Percentiles rank a stretch among this genome's conserved stretches.
Evolutionary conservation across 2,797 vertebrate genomes (phyloP).

Genomic region (Antennarius maculatus): DNA sequence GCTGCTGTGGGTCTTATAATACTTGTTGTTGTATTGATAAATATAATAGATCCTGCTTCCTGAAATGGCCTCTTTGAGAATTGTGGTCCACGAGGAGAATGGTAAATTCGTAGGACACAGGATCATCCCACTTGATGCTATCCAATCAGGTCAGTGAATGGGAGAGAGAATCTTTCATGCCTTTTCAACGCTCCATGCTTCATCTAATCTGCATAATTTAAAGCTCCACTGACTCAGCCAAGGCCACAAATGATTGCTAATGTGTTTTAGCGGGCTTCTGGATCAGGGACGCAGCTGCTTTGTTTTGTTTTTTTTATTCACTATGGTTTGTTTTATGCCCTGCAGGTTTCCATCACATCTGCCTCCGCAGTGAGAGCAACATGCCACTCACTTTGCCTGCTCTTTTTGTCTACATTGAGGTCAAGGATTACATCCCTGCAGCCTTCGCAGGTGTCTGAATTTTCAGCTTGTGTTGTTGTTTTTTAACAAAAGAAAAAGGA

Average conservation of each 20-base stretch:
- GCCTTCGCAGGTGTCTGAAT: constrained; percentile 89
- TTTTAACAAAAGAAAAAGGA: constrained; percentile 2
- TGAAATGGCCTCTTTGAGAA: constrained; percentile 91
- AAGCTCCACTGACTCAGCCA: constrained; percentile 24
- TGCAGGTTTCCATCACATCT: constrained; percentile 95
- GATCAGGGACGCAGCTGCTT: constrained; percentile 24
- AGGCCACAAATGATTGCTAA: constrained; percentile 17
- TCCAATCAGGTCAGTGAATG: constrained; percentile 87
- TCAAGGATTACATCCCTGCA: constrained; percentile 97
- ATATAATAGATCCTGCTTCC: constrained; percentile 89
- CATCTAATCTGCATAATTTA: constrained; percentile 35
- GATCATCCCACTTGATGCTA: constrained; percentile 90
- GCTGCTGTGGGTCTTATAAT: constrained; percentile 13
- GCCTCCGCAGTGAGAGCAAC: constrained; percentile 93
- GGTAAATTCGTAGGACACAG: constrained; percentile 96
- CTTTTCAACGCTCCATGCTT: constrained; percentile 5
- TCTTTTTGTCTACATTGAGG: constrained; percentile 93
- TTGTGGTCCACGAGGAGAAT: constrained; percentile 92
- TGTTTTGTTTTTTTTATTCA: constrained; percentile 33
- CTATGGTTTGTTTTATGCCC: constrained; percentile 38
- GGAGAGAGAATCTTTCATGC: neutral
- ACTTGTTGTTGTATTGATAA: constrained; percentile 26
- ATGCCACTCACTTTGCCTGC: constrained; percentile 92
- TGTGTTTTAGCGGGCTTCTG: constrained; percentile 16
- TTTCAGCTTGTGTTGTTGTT: constrained; percentile 24